These are phyloP conservation scores for Sycophila sp. DNA, from an alignment of 1,140 invertebrate genomes.

Conservation along the genomic window DNA sequence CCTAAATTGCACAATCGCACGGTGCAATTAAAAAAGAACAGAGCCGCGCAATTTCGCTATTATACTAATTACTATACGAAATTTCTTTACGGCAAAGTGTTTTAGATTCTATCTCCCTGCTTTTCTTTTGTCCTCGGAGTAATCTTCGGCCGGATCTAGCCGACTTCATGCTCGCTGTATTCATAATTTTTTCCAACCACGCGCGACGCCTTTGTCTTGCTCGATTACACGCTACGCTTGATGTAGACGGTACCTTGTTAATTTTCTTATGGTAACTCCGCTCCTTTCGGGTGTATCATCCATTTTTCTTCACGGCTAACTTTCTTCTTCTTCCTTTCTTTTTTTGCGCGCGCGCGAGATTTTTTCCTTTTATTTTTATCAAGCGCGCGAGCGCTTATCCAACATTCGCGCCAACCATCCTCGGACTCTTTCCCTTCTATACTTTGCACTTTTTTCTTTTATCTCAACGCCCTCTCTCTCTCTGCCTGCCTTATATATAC, in stretches of 20 bases:
- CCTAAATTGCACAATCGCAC: too few species aligned
- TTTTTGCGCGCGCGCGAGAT: background rate
- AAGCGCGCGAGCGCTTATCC: background rate
- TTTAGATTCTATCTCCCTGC: too few species aligned
- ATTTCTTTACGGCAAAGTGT: too few species aligned
- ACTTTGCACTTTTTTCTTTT: background rate
- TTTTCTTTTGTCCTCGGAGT: too few species aligned
- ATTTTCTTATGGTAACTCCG: too few species aligned
- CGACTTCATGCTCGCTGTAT: too few species aligned
- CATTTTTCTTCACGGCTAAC: background rate
- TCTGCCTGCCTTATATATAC: constrained; percentile 5
- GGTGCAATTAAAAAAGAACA: too few species aligned
- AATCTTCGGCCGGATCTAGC: too few species aligned
- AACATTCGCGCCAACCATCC: background rate
- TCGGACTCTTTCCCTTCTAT: background rate
- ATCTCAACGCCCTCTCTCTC: constrained; percentile 6
- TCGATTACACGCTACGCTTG: background rate
- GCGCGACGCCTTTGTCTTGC: background rate
- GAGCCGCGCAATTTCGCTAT: too few species aligned
- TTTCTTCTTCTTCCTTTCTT: background rate
- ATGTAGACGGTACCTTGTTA: background rate
- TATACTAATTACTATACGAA: too few species aligned
- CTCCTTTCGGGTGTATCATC: too few species aligned
- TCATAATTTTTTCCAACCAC: background rate
- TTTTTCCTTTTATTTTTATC: background rate